Evolutionary conservation across 2,797 vertebrate genomes (phyloP).

Genomic region (Mus spretus): DNA sequence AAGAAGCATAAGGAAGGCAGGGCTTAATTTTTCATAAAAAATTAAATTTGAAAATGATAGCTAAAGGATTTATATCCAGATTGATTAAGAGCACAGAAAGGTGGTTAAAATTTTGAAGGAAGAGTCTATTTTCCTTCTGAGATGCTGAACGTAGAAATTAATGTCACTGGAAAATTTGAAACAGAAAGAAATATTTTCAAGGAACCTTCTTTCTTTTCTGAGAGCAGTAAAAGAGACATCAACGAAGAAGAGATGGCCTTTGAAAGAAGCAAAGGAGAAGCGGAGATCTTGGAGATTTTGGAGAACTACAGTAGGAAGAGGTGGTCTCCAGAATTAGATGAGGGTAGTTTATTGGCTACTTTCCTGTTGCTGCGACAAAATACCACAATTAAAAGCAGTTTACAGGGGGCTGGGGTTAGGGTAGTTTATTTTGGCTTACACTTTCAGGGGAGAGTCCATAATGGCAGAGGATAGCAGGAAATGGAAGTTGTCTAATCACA

Average conservation of each 20-base stretch:
- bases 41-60: background rate
- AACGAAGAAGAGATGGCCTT: background rate
- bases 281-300: fast-evolving
- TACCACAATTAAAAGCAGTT: background rate
- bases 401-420: background rate
- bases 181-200: background rate
- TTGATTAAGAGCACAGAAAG: background rate
- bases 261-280: background rate
- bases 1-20: background rate
- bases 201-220: background rate
- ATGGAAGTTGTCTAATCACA: background rate
- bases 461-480: background rate
- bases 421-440: background rate
- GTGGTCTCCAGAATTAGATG: background rate
- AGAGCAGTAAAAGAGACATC: background rate
- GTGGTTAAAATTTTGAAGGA: background rate
- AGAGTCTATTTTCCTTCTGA: background rate
- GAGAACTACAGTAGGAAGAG: background rate
- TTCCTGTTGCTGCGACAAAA: background rate
- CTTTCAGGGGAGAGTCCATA: background rate
- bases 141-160: background rate
- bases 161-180: background rate
- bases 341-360: background rate
- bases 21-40: background rate
- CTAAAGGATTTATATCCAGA: background rate